A percentile compares a stretch with the other conserved stretches of the same genome.
These are phyloP conservation scores for Trichonephila clavipes DNA, from an alignment of 1,140 invertebrate species.

Conservation along the genomic window DNA sequence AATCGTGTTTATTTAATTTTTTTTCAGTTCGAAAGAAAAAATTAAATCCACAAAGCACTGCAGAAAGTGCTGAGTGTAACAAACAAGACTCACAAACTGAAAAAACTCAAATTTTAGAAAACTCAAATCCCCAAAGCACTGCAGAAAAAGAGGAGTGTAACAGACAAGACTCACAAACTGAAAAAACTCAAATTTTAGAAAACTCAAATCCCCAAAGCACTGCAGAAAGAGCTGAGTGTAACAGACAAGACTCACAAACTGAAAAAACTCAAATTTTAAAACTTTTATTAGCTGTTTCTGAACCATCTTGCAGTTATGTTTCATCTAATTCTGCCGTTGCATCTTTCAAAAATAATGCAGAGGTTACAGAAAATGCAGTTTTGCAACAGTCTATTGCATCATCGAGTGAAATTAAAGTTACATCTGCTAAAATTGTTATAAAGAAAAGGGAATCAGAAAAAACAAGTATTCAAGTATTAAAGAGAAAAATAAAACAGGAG, in stretches of 20 bases:
- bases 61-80: too few species aligned
- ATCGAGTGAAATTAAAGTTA: neutral
- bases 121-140: neutral
- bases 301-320: neutral
- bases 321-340: neutral
- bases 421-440: neutral
- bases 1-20: neutral
- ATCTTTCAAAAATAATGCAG: neutral
- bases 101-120: too few species aligned
- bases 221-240: neutral
- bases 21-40: neutral
- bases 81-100: too few species aligned
- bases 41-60: neutral
- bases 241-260: neutral
- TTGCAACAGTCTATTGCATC: neutral
- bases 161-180: too few species aligned
- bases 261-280: neutral
- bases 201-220: neutral
- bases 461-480: neutral
- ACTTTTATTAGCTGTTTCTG: neutral
- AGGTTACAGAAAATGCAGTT: neutral
- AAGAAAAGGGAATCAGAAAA: neutral
- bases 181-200: too few species aligned
- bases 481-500: neutral
- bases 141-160: too few species aligned